Evolutionary conservation across 2,888 invertebrate species (phyloP).

Genomic region (Toxonevra muliebris): DNA sequence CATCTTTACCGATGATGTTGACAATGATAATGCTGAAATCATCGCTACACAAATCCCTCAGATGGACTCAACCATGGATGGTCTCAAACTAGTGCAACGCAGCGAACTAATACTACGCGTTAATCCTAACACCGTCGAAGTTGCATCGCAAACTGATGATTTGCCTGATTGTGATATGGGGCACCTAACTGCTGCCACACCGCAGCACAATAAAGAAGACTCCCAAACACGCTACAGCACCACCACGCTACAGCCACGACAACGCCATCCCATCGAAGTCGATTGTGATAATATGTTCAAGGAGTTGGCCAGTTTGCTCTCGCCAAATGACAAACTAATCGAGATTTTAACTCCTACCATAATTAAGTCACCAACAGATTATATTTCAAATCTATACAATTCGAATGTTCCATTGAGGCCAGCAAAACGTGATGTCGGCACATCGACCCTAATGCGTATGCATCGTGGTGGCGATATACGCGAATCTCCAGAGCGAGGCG

Average conservation of each 20-base stretch:
- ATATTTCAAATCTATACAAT: conserved; percentile 63
- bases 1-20: conserved; percentile 29
- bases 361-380: conserved; percentile 60
- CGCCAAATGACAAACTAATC: conserved; percentile 72
- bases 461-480: conserved; percentile 36
- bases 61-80: conserved; percentile 53
- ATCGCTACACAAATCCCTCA: conserved; percentile 40
- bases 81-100: conserved; percentile 71
- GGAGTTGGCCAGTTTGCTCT: conserved; percentile 72
- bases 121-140: conserved; percentile 71
- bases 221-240: conserved; percentile 45
- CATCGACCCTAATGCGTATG: conserved; percentile 61
- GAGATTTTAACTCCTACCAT: conserved; percentile 67
- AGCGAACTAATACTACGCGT: conserved; percentile 73
- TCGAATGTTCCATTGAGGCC: conserved; percentile 60
- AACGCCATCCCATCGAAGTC: conserved; percentile 77
- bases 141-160: conserved; percentile 70
- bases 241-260: conserved; percentile 66
- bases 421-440: conserved; percentile 64
- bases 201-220: conserved; percentile 49
- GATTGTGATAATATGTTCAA: conserved; percentile 78
- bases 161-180: conserved; percentile 52
- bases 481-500: conserved; percentile 28
- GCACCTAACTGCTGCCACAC: conserved; percentile 43
- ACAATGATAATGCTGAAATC: conserved; percentile 22